Evolutionary conservation across 2,888 invertebrate genomes (phyloP), one percentile per base, ranked within the genome.

Genomic region (Epirrita christyi): DNA sequence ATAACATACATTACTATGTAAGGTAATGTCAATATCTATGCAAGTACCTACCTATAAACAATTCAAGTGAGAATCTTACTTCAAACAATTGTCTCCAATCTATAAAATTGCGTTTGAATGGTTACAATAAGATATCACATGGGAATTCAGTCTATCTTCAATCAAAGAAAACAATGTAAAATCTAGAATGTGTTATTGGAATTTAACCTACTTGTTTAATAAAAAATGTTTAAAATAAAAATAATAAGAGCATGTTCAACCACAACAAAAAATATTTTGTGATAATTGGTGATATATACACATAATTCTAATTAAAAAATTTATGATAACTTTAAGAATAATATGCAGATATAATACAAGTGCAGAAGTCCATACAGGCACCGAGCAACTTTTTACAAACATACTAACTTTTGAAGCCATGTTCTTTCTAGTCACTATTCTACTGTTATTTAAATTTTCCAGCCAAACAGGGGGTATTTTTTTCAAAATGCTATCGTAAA

Each of bases 321-420:
- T 48, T 56, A 59, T 42, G 45, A 45, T 52, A 57, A 43, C 40
- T 34, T 51, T 57, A 55, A 9, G 46, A 61, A 49, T 61, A 49
- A 55, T 61, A 61, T 63, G 64, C 62, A 67, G 51, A 50, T 70
- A 70, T 66, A 54, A 60, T 72, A 73, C 65, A 70, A 43, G 55
- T 66, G 66, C 63, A 58, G 43, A 44, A 54, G 21, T 63, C 49
- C 61, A 59, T 60, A 56, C 59, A 73, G 73, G 77, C 79, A 76
- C 75, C 72, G 67, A 70, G 67, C 71, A 72, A 74, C 69, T 72
- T 68, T 70, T 69, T 67, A 70, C 67, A 69, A 50, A 51, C 63
- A 53, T 51, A 52, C 48, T 57, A 55, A 50, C 61, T 45, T 55
- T 54, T 55, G 34, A 66, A 66, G 61, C 63, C 47, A 42, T 43